Conservation (phyloP, 1,140 invertebrate species). For the Drosophila ogumai region DNA sequence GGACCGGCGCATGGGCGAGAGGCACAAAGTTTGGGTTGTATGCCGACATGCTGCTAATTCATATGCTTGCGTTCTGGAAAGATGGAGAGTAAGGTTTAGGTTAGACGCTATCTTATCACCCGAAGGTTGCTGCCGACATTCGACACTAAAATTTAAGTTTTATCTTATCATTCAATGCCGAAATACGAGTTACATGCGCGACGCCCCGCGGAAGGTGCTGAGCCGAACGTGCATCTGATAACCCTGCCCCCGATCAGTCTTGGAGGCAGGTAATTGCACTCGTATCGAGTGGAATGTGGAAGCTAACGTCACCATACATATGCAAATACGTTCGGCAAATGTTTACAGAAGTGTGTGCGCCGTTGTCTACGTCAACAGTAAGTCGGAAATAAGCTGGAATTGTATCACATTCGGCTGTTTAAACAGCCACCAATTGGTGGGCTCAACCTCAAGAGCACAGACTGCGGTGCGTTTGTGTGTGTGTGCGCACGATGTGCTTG, state of each 20-base stretch:
- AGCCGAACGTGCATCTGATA: conserved; percentile 34
- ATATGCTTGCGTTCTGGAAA: conserved; percentile 67
- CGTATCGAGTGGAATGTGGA: conserved; percentile 21
- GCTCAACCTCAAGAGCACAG: conserved; percentile 5
- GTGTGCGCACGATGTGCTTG: conserved; percentile 14
- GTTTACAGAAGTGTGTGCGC: conserved; percentile 25
- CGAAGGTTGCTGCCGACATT: conserved; percentile 25
- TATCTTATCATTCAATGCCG: conserved; percentile 49
- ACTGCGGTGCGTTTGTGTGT: conserved; percentile 2
- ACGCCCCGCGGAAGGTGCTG: conserved; percentile 7
- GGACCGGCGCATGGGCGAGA: conserved; percentile 35
- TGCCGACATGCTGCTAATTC: conserved; percentile 75
- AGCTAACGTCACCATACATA: conserved; percentile 1
- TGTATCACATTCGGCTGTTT: conserved; percentile 46
- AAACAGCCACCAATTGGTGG: conserved; percentile 29
- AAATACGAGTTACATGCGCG: conserved; percentile 19
- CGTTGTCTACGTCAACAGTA: conserved; percentile 49
- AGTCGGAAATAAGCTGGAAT: conserved; percentile 36
- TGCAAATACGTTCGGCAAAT: conserved; percentile 13
- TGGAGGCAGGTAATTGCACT: conserved; percentile 2
- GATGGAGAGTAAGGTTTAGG: conserved; percentile 4
- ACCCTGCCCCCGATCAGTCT: background rate
- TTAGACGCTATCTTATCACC: conserved; percentile 44
- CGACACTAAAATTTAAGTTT: background rate
- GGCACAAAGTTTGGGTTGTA: conserved; percentile 76